Evolutionary conservation across 2,888 invertebrate genomes (phyloP).

Genomic region (Nomada fucata): DNA sequence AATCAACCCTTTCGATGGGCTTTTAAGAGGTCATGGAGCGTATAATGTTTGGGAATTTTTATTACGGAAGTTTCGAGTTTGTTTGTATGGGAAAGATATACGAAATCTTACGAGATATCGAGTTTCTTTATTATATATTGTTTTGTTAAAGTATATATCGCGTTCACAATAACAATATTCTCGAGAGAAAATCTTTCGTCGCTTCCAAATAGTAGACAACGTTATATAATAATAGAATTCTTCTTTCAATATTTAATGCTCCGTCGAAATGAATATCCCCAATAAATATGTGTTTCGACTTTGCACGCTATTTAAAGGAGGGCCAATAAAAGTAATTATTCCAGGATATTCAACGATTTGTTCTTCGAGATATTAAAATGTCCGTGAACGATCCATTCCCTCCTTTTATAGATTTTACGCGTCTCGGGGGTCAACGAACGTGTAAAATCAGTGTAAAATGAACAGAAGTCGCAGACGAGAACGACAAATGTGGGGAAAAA

Average conservation of each 20-base stretch:
- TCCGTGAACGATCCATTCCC: conserved; percentile 5
- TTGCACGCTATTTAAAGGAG: no score
- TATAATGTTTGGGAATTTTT: neutral
- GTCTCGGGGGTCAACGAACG: conserved; percentile 52
- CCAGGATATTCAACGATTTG: neutral
- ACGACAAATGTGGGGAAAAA: neutral
- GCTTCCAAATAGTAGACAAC: no score
- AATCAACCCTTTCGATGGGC: conserved; percentile 9
- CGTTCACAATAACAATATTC: no score
- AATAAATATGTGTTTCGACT: no score
- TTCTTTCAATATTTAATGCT: no score
- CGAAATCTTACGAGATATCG: no score
- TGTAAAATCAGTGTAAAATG: conserved; percentile 39
- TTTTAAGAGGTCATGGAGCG: neutral
- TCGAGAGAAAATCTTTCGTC: no score
- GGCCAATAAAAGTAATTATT: neutral
- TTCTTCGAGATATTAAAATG: conserved; percentile 9
- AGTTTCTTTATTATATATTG: no score
- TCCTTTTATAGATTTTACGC: conserved; percentile 33
- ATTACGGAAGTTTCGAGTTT: neutral
- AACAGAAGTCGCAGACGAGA: conserved; percentile 41
- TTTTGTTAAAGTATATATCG: no score
- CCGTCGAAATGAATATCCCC: no score
- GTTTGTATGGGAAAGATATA: no score
- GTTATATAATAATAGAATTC: no score